Percentiles rank a stretch among this genome's conserved stretches.
Evolutionary conservation across 2,113 vertebrate species (phyloP).

Genomic region (Corythaeola cristata): DNA sequence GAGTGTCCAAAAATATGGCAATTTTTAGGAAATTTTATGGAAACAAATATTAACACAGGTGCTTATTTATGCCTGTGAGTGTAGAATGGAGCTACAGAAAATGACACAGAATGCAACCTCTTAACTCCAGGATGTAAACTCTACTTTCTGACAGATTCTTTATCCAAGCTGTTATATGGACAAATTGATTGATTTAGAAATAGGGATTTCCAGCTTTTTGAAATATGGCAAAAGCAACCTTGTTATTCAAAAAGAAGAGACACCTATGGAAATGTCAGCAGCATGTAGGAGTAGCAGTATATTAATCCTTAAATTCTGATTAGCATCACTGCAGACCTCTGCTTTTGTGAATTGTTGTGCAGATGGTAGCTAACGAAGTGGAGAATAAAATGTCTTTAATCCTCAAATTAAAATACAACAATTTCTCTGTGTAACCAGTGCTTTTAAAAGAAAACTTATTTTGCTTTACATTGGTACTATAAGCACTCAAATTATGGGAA

Average conservation of each 20-base stretch:
- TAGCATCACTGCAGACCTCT: background rate
- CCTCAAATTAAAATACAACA: background rate
- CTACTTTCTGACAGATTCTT: background rate
- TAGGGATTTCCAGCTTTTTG: background rate
- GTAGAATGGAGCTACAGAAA: background rate
- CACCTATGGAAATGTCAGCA: background rate
- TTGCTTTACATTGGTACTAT: background rate
- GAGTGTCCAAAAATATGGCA: background rate
- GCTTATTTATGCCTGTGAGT: background rate
- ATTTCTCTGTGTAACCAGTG: background rate
- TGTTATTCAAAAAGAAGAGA: background rate
- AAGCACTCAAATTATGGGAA: background rate
- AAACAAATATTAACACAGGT: conserved; percentile 7
- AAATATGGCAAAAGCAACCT: background rate
- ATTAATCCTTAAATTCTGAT: background rate
- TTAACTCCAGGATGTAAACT: background rate
- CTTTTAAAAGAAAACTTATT: background rate
- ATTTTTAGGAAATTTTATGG: background rate
- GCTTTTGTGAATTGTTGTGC: background rate
- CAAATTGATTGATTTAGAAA: background rate
- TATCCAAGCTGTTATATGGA: background rate
- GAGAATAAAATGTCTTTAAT: background rate
- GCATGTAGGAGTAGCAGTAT: background rate
- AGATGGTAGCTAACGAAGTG: background rate
- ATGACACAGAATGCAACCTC: background rate